Evolutionary conservation across 2,888 invertebrate species (phyloP).

Genomic region (Hirtodrosophila alboralis): DNA sequence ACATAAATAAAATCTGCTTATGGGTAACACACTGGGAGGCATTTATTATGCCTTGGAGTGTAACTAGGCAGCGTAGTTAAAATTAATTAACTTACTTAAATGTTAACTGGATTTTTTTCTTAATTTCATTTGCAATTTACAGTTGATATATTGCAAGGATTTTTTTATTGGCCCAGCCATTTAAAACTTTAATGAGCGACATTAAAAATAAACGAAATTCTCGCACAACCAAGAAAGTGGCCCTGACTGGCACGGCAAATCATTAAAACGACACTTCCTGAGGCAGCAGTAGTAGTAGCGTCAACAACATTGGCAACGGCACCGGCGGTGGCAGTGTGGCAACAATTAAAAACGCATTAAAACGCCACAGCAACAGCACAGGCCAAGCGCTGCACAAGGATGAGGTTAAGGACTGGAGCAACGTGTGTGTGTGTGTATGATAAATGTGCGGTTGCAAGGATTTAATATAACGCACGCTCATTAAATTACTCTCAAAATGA

Average conservation of each 20-base stretch:
- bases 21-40: slow-evolving; percentile 7
- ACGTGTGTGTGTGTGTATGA: slow-evolving; percentile 46
- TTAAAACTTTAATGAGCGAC: slow-evolving; percentile 51
- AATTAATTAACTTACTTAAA: slow-evolving; percentile 74
- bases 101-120: slow-evolving; percentile 34
- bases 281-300: slow-evolving; percentile 3
- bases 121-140: slow-evolving; percentile 28
- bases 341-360: slow-evolving; percentile 77
- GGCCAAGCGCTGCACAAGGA: background rate
- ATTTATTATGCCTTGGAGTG: slow-evolving; percentile 20
- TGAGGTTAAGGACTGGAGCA: slow-evolving; percentile 7
- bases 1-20: slow-evolving; percentile 46
- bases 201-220: slow-evolving; percentile 57
- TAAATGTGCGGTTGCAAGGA: slow-evolving; percentile 69
- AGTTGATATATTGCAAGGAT: slow-evolving; percentile 35
- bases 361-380: slow-evolving; percentile 40
- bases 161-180: slow-evolving; percentile 18
- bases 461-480: slow-evolving; percentile 62
- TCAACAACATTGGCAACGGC: slow-evolving; percentile 72
- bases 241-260: slow-evolving; percentile 24
- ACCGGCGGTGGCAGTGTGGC: slow-evolving; percentile 24
- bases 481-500: slow-evolving; percentile 71
- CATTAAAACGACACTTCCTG: slow-evolving; percentile 62
- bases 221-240: slow-evolving; percentile 14
- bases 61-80: slow-evolving; percentile 42